Evolutionary conservation across 53 echinoderm and acorn worm species (phyloP), one percentile per base, ranked within the genome.

Genomic region (Antedon mediterranea): DNA sequence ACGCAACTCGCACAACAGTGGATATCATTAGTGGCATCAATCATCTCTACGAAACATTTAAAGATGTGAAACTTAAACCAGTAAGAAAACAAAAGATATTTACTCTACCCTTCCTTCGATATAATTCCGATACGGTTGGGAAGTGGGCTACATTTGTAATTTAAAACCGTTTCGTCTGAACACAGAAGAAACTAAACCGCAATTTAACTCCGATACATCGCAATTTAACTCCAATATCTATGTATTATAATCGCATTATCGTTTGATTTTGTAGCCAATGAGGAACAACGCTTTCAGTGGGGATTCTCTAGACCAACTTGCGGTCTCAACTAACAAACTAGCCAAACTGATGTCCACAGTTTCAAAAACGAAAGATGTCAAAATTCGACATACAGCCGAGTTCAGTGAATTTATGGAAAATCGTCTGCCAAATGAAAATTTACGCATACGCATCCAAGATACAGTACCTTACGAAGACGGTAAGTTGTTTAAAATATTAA

Each of bases 371-470:
- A 57, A 57, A 57, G 57, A 57, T 18, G 26, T 57, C 57, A 57
- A 57, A 57, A 57, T 57, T 57, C 57, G 57, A 57, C 57, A 57
- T 20, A 57, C 57, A 15, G 23, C 57, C 23, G 57, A 57, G 98
- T 98, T 98, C 73, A 90, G 89, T n/a, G 98, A 98, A 30, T 98
- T 92, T 31, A 92, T 98, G 92, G 98, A 98, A 74, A 86, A 80
- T 32, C 80, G 83, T 71, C 78, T 92, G 79, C 71, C 86, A 9
- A 43, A 86, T 26, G 90, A 98, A 30, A 98, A 98, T 33, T 76
- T 98, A 30, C 80, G 98, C 30, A 81, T 98, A 30, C 76, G 88
- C 11, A 44, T 98, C 72, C 92, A 98, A 27, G 84, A 92, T 43
- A 90, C 92, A n/a, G 98, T 90, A 71, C 84, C 89, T 3, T 88